A percentile compares a stretch with the other conserved stretches of the same genome.
Conservation (phyloP, 1,140 invertebrate genomes). For the Mylabris phalerata region DNA sequence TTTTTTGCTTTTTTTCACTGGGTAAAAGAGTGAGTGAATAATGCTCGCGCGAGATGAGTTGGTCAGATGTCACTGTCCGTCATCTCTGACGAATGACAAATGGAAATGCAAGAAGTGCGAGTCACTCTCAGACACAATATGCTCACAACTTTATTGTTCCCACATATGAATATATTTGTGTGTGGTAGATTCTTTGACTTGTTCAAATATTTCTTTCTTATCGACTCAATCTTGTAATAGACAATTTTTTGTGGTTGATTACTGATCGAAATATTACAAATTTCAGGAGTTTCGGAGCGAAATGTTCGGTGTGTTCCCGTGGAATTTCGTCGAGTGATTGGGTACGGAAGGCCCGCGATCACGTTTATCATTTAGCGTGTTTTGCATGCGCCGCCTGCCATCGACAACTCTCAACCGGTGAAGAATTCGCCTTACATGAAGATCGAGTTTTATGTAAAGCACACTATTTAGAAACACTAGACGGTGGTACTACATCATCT, state of each 20-base stretch:
- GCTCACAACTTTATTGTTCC: conserved; percentile 27
- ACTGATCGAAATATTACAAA: conserved; percentile 25
- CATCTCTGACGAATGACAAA: conserved; percentile 33
- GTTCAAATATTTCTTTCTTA: conserved; percentile 19
- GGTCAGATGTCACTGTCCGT: conserved; percentile 31
- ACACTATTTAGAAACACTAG: conserved; percentile 90
- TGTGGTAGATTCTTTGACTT: conserved; percentile 29
- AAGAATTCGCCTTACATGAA: conserved; percentile 94
- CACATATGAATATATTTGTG: conserved; percentile 10
- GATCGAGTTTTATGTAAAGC: conserved; percentile 90
- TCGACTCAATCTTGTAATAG: background rate
- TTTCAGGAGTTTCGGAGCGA: conserved; percentile 89
- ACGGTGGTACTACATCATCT: conserved; percentile 82
- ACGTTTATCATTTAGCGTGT: conserved; percentile 96
- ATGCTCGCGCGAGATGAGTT: conserved; percentile 25
- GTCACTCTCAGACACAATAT: conserved; percentile 30
- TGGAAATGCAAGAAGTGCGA: conserved; percentile 30
- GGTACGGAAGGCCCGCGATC: conserved; percentile 88
- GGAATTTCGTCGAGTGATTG: conserved; percentile 91
- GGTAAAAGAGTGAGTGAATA: no score
- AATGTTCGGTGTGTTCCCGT: conserved; percentile 92
- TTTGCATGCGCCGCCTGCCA: conserved; percentile 98
- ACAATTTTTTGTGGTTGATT: no score
- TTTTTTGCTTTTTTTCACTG: no score
- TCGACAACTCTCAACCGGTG: conserved; percentile 91